These are phyloP conservation scores for Argyresthia goedartella DNA, from an alignment of 2,888 invertebrate genomes.

Conservation along the genomic window DNA sequence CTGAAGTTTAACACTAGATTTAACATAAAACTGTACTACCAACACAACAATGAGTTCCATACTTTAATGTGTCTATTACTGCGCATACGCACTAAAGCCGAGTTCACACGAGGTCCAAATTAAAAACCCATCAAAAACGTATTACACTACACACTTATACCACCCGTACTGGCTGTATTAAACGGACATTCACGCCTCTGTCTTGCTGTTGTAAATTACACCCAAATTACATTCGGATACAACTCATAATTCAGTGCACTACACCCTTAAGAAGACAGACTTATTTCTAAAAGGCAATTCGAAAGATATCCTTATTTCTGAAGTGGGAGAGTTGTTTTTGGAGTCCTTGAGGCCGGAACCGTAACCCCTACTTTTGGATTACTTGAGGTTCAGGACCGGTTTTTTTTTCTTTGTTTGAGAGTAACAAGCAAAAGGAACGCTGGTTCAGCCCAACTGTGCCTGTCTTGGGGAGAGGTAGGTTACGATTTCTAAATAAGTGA, in stretches of 20 bases:
- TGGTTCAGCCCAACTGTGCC: neutral
- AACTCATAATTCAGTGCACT: no score
- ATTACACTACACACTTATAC: conserved; percentile 50
- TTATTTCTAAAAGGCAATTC: no score
- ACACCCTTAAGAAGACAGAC: no score
- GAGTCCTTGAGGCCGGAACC: neutral
- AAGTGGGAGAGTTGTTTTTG: no score
- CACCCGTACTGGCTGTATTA: conserved; percentile 25
- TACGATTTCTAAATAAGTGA: neutral
- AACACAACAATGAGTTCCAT: conserved; percentile 15
- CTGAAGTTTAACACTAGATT: no score
- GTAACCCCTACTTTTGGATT: neutral
- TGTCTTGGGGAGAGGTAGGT: neutral
- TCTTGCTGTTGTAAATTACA: neutral
- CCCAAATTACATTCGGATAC: neutral
- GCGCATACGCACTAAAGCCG: conserved; percentile 32
- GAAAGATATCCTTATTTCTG: no score
- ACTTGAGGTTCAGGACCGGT: neutral
- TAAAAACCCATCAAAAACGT: conserved; percentile 65
- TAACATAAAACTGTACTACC: no score
- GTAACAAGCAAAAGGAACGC: neutral
- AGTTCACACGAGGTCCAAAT: conserved; percentile 58
- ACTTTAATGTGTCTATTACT: conserved; percentile 52
- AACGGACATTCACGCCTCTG: neutral
- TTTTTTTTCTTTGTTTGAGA: neutral